phyloP scores from a whole-genome alignment of 2,797 vertebrate species.

The Hoplostethus mediterraneus region DNA sequence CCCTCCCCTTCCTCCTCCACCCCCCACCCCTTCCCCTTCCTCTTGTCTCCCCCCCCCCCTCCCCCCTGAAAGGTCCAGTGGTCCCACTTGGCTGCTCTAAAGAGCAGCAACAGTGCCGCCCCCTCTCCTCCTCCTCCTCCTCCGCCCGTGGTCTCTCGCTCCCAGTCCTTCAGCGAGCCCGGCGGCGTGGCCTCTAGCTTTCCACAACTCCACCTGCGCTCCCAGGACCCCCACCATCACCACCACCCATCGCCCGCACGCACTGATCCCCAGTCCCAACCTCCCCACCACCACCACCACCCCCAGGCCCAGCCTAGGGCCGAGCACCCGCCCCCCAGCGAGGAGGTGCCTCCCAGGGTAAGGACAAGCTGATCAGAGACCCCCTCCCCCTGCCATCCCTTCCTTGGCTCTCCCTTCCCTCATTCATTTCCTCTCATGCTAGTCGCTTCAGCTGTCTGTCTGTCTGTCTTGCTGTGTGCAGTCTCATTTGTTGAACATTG shows the following conservation, averaged over 20 bases:
- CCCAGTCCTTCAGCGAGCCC: constrained; percentile 94
- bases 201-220: constrained; percentile 96
- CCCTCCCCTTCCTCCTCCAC: constrained; percentile 31
- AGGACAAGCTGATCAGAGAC: constrained; percentile 74
- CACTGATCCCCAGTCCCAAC: constrained; percentile 91
- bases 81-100: constrained; percentile 92
- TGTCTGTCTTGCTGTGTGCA: constrained; percentile 12
- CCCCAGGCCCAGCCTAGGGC: constrained; percentile 89
- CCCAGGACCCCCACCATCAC: constrained; percentile 91
- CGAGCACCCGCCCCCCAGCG: constrained; percentile 88
- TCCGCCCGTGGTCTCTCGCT: constrained; percentile 87
- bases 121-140: constrained; percentile 72
- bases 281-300: constrained; percentile 92
- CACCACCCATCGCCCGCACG: constrained; percentile 77
- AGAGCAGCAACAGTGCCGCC: constrained; percentile 85
- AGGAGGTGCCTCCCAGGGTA: constrained; percentile 98
- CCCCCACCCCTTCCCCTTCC: constrained; percentile 5
- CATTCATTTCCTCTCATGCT: constrained; percentile 34
- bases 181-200: constrained; percentile 94
- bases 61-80: constrained; percentile 86
- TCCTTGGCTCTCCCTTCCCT: constrained; percentile 1
- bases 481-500: constrained; percentile 10
- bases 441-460: constrained; percentile 26
- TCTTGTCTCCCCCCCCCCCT: constrained; percentile 25
- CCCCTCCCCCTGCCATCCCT: neutral